Conservation (phyloP, 1,140 invertebrate species). For the Eulimnadia texana region DNA sequence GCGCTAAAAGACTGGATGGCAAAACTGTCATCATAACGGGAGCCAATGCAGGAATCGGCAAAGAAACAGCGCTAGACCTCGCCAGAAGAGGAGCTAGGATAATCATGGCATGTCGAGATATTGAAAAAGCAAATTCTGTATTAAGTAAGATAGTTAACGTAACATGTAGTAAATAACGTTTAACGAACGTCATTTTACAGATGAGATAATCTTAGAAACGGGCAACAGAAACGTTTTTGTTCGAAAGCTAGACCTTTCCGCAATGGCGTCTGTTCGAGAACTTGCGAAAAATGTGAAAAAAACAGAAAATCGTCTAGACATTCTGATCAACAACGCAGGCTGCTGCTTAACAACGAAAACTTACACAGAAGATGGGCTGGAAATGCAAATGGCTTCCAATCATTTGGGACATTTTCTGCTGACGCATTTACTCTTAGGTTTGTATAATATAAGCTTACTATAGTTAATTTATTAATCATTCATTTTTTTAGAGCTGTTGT, state of each 20-base stretch:
- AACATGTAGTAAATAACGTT: background rate
- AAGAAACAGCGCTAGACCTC: constrained; percentile 30
- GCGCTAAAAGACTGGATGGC: constrained; percentile 45
- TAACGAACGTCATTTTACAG: constrained; percentile 21
- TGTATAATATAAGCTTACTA: no score
- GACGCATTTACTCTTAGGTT: constrained; percentile 43
- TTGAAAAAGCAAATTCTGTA: constrained; percentile 26
- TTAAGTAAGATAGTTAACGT: constrained; percentile 11
- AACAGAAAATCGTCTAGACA: constrained; percentile 51
- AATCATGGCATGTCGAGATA: constrained; percentile 36
- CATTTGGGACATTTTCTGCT: constrained; percentile 50
- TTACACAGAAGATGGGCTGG: constrained; percentile 55
- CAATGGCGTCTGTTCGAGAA: constrained; percentile 49
- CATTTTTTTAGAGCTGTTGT: constrained; percentile 33
- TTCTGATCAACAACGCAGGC: constrained; percentile 70
- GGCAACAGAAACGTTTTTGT: constrained; percentile 43
- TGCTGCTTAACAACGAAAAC: constrained; percentile 42
- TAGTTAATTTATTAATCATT: no score
- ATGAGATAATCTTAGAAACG: constrained; percentile 41
- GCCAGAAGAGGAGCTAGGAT: constrained; percentile 29
- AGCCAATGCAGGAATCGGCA: constrained; percentile 48
- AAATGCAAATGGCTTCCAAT: constrained; percentile 65
- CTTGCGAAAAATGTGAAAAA: constrained; percentile 50
- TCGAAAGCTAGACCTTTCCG: constrained; percentile 51
- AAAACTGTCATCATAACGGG: constrained; percentile 86